These are phyloP conservation scores for Seriola dumerili DNA, from an alignment of 2,113 vertebrate species.

Conservation along the genomic window DNA sequence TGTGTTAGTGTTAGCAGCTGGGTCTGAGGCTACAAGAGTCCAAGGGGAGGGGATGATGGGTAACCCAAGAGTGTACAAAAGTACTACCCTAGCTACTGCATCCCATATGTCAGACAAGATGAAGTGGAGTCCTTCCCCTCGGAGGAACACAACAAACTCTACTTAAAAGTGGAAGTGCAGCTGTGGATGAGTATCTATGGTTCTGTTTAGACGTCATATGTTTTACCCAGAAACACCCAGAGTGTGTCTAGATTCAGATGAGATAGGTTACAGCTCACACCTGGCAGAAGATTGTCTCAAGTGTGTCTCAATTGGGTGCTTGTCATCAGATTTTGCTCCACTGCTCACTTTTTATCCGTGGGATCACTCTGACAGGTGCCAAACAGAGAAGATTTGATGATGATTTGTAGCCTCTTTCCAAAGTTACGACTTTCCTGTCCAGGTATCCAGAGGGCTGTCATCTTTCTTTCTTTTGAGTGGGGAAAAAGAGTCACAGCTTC, in stretches of 20 bases:
- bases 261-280: constrained; percentile 10
- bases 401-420: too few relatives aligned
- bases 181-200: constrained; percentile 4
- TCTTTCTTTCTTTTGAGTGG: too few relatives aligned
- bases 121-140: constrained; percentile 29
- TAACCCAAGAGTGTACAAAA: constrained; percentile 46
- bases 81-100: constrained; percentile 30
- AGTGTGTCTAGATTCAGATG: background rate
- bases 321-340: background rate
- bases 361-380: background rate
- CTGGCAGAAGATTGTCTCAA: background rate
- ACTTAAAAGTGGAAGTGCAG: constrained; percentile 19
- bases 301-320: constrained; percentile 8
- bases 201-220: background rate
- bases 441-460: too few relatives aligned
- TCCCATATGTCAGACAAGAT: constrained; percentile 63
- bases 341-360: background rate
- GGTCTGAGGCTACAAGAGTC: constrained; percentile 41
- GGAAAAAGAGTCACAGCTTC: too few relatives aligned
- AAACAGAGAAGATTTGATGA: background rate
- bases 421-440: too few relatives aligned
- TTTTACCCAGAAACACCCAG: constrained; percentile 7
- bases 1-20: constrained; percentile 37
- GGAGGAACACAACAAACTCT: constrained; percentile 17
- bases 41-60: constrained; percentile 46